Evolutionary conservation across 2,797 vertebrate genomes (phyloP).

Genomic region (Argentina silus): DNA sequence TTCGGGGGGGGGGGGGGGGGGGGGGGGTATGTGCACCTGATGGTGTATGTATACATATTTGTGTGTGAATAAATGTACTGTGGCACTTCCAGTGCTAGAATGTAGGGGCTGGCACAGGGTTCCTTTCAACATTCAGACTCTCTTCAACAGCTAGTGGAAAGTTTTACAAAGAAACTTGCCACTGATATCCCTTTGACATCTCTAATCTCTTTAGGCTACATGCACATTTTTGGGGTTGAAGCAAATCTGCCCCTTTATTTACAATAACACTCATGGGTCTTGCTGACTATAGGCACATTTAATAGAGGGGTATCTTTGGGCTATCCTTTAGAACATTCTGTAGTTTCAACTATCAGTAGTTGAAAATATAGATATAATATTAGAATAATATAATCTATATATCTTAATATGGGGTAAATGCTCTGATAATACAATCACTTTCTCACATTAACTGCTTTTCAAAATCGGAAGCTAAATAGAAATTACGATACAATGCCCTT

Average conservation of each 20-base stretch:
- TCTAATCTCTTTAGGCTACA: neutral
- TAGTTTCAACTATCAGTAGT: too few relatives aligned
- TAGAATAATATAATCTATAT: too few relatives aligned
- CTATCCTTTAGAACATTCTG: too few relatives aligned
- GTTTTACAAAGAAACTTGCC: neutral
- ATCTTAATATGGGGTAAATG: too few relatives aligned
- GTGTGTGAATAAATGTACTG: slow-evolving; percentile 18
- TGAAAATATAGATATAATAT: too few relatives aligned
- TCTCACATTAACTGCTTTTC: too few relatives aligned
- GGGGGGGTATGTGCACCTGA: neutral
- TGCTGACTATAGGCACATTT: too few relatives aligned
- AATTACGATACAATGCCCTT: too few relatives aligned
- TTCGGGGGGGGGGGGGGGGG: neutral
- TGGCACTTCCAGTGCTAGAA: neutral
- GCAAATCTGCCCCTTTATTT: neutral
- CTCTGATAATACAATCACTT: too few relatives aligned
- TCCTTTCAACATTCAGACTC: neutral
- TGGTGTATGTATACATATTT: slow-evolving; percentile 21
- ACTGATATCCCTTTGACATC: neutral
- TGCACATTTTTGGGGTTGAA: neutral
- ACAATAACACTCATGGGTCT: too few relatives aligned
- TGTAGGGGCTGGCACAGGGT: neutral
- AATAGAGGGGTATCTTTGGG: too few relatives aligned
- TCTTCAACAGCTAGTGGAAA: neutral
- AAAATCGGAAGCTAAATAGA: too few relatives aligned